Base-by-base conservation (phyloP, 1,140 invertebrate species). In the Bombus waltoni region DNA sequence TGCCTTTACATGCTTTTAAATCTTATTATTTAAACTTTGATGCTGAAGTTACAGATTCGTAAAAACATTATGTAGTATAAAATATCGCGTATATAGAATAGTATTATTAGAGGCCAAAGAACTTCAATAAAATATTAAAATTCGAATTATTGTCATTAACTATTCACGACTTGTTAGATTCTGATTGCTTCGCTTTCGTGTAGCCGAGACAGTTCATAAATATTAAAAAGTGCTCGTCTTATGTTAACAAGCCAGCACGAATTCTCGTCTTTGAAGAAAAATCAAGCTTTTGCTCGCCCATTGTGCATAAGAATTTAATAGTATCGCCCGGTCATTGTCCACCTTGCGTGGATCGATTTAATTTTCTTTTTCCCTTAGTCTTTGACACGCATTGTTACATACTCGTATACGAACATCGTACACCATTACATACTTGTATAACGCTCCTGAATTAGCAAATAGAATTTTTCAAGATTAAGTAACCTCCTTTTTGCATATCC, bases 311-410 rank as follows among this genome's bases (percentile, higher is more conserved):
- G 75, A 88, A 86, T 87, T 92, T 82, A 83, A 89, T 91, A 76
- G 18, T 53, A 86, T 78, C 79, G 83, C 32, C 85, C 85, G 86
- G 87, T 87, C 88, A 91, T 83, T 85, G 88, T 88, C 85, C 89
- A 89, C 38, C 40, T 5, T 53, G 35, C 18, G 25, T 18, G 28
- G 88, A 92, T 92, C 92, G 91, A 93, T 92, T 70, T 15, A 40
- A 53, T 76, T 75, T 83, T 87, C 22, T 87, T 90, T 88, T 81
- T 80, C 78, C 57, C 22, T 53, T 22, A 53, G 47, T 70, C 66
- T 85, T 81, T 81, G 18, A 68, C 70, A n/a, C 71, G 72, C 71
- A 62, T 35, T 38, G n/a, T 62, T 57, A 42, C 18, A 78, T 81
- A 71, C 22, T 73, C 78, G 6, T 38, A 53, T 47, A 47, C 81